Base-by-base conservation (phyloP, 1,140 invertebrate genomes). In the Halesus radiatus region DNA sequence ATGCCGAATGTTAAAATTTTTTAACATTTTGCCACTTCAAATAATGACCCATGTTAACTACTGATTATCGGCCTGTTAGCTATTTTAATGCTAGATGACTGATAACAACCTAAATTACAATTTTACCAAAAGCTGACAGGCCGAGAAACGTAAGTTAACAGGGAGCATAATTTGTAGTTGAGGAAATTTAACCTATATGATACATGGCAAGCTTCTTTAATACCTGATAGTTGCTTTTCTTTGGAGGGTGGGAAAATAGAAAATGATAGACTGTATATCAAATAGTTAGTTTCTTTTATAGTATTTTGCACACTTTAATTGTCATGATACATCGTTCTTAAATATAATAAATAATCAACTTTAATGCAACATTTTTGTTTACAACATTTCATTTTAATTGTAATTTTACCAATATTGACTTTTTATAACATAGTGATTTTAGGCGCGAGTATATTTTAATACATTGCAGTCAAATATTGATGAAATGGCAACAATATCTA, bases 231-330 rank as follows among this genome's bases (percentile, higher is more conserved):
- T n/a, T n/a, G n/a, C n/a, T n/a, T n/a, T n/a, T n/a, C n/a, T n/a
- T n/a, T n/a, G n/a, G n/a, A 29, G 73, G 73, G 20, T 29, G 3
- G 56, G 62, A 64, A 32, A 62, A n/a, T 76, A 10, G 50, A 29
- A n/a, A 78, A 54, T 68, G 50, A 78, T 50, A 79, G 54, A 74
- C 56, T 66, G 29, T 22, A 7, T 60, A 58, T 83, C 76, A 83
- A 80, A 81, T 80, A 72, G 66, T 83, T 76, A 72, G 68, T 83
- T 76, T 73, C 62, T 76, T 80, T 80, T 78, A 82, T 80, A 80
- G 77, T 82, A 74, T 83, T 80, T 83, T 83, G 80, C 82, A 83
- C 82, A 83, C 82, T 79, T 78, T 83, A 83, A 79, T 83, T 80
- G 70, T 83, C 79, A 79, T 83, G 79, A 83, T 83, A 83, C 79